These are phyloP conservation scores for Xenus cinereus DNA, from an alignment of 2,113 vertebrate species.

Conservation along the genomic window DNA sequence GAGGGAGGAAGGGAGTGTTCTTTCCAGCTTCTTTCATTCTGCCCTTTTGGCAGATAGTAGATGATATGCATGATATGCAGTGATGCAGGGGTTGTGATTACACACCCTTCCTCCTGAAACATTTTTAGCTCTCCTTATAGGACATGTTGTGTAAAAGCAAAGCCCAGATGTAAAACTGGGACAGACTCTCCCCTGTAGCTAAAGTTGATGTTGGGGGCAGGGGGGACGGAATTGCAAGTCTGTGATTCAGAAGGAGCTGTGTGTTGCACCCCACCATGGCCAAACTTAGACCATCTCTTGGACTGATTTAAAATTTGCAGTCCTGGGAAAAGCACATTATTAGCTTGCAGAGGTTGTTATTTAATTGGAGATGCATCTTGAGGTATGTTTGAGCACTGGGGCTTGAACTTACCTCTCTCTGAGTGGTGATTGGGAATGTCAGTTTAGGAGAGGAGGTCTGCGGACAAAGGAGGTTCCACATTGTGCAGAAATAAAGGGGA, in stretches of 20 bases:
- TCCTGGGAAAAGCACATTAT: background rate
- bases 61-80: background rate
- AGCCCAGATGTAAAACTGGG: background rate
- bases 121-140: background rate
- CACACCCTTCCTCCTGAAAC: background rate
- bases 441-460: background rate
- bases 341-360: background rate
- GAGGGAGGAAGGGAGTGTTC: conserved; percentile 23
- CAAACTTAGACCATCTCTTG: background rate
- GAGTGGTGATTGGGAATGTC: background rate
- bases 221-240: background rate
- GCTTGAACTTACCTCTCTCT: background rate
- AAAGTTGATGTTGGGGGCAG: background rate
- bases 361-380: background rate
- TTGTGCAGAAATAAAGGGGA: background rate
- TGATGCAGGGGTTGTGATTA: background rate
- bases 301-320: background rate
- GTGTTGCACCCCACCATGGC: background rate
- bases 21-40: conserved; percentile 5
- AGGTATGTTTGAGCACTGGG: background rate
- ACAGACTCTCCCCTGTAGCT: background rate
- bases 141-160: background rate
- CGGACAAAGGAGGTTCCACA: background rate
- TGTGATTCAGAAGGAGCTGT: background rate
- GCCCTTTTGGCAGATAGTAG: background rate